Evolutionary conservation across 2,113 vertebrate species (phyloP), one percentile per base, ranked within the genome.

Genomic region (Puma concolor): DNA sequence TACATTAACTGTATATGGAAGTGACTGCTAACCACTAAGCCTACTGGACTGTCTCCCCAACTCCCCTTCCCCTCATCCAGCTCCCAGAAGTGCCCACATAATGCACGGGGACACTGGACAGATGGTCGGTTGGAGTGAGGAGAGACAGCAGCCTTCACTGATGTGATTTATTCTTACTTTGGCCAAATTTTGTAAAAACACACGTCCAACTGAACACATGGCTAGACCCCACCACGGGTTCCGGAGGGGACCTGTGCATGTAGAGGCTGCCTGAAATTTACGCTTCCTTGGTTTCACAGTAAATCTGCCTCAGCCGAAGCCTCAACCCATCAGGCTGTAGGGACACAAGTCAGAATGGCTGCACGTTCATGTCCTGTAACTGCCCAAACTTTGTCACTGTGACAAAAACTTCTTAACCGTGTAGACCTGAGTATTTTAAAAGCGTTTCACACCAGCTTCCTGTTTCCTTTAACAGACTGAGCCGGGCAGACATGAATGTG

Each of bases 381-480:
- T 25, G 14, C 25, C 64, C 25, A 6, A 11, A 5, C 14, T 48
- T 71, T 50, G 29, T 81, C n/a, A 13, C 54, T 74, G 63, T 4
- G 29, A 15, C 23, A 57, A 87, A 87, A 76, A 41, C 29, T 67
- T n/a, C 33, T 21, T 31, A 29, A 81, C 66, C 52, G 13, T 87
- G 84, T 7, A 25, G 52, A 52, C 60, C 14, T 0, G 67, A 57
- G 71, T 38, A 2, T 91, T 94, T 83, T 71, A 60, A 33, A 84
- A 94, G 60, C 12, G 1, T 77, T 60, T 76, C 54, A 50, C 48
- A 29, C 41, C 41, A 11, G 36, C 74, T 94, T 69, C 50, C 76
- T 96, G 74, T 88, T 86, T 90, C 69, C 79, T 91, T 71, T n/a
- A 71, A 19, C 54, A 25, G 33, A 2, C 29, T 10, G 67, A 86